These are phyloP conservation scores for Drosophila demipolita DNA, from an alignment of 2,888 invertebrate genomes.

Conservation along the genomic window DNA sequence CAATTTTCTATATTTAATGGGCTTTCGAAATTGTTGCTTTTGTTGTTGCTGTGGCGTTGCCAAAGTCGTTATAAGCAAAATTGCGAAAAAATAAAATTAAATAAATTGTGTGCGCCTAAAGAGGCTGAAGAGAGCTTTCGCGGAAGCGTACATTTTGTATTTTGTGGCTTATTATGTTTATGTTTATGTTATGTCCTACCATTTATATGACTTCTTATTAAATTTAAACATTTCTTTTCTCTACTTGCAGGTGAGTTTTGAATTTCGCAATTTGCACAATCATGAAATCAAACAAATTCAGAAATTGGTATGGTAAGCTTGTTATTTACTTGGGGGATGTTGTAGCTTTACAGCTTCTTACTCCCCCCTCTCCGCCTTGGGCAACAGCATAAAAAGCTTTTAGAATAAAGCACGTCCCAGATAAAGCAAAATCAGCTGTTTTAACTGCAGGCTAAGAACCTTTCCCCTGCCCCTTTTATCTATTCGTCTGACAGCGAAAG, in stretches of 20 bases:
- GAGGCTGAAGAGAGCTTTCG: conserved; percentile 36
- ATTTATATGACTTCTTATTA: conserved; percentile 24
- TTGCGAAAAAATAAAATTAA: conserved; percentile 38
- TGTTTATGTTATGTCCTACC: conserved; percentile 11
- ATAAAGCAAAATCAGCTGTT: conserved; percentile 47
- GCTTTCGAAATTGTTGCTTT: conserved; percentile 60
- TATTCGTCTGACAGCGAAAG: conserved; percentile 1
- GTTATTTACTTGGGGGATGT: neutral
- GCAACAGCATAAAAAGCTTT: conserved; percentile 48
- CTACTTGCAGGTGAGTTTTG: conserved; percentile 64
- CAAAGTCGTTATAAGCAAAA: conserved; percentile 62
- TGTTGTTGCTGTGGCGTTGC: conserved; percentile 44
- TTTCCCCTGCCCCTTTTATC: neutral
- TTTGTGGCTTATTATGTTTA: neutral
- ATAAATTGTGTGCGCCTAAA: conserved; percentile 15
- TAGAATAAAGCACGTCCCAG: conserved; percentile 21
- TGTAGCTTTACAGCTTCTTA: neutral
- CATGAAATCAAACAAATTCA: conserved; percentile 6
- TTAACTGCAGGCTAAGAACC: conserved; percentile 11
- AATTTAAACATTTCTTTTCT: conserved; percentile 15
- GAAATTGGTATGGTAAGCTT: conserved; percentile 48
- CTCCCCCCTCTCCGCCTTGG: too few species aligned
- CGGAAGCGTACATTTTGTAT: conserved; percentile 16
- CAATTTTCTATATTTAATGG: conserved; percentile 63
- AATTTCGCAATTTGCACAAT: neutral